Evolutionary conservation across 2,888 invertebrate species (phyloP).

Genomic region (Apomyelois bistriatella): DNA sequence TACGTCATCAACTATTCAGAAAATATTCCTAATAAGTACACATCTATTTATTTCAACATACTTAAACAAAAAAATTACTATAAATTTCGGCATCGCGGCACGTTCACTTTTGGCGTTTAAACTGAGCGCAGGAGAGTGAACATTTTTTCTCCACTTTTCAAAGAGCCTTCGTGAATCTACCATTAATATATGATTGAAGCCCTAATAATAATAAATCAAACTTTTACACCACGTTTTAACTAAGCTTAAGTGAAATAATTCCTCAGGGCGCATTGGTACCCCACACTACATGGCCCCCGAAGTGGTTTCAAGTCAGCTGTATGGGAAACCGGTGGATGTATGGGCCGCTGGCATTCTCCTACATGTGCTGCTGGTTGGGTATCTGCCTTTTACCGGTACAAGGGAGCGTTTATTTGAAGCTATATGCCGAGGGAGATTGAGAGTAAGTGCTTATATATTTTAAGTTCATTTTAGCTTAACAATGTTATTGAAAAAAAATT

Average conservation of each 20-base stretch:
- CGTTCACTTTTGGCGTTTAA: no score
- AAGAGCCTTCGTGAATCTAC: no score
- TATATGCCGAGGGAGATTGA: slow-evolving; percentile 90
- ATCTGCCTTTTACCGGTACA: slow-evolving; percentile 96
- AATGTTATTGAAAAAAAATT: background rate
- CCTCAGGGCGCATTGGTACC: slow-evolving; percentile 93
- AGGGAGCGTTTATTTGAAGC: slow-evolving; percentile 95
- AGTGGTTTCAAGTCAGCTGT: slow-evolving; percentile 93
- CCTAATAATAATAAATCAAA: no score
- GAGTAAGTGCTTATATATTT: slow-evolving; percentile 72
- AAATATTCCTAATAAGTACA: no score
- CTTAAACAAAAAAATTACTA: no score
- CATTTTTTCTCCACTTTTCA: no score
- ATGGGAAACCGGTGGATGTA: slow-evolving; percentile 97
- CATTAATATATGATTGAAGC: no score
- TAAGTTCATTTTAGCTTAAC: background rate
- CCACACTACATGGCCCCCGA: slow-evolving; percentile 99
- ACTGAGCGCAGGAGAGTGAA: no score
- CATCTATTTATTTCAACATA: no score
- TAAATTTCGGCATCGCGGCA: no score
- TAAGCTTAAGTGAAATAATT: background rate
- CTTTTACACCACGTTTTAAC: background rate
- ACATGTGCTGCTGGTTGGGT: slow-evolving; percentile 95
- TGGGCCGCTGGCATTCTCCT: slow-evolving; percentile 98
- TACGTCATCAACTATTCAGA: no score